These are phyloP conservation scores for Isurus oxyrinchus DNA, from an alignment of 2,113 vertebrate species.

Conservation along the genomic window DNA sequence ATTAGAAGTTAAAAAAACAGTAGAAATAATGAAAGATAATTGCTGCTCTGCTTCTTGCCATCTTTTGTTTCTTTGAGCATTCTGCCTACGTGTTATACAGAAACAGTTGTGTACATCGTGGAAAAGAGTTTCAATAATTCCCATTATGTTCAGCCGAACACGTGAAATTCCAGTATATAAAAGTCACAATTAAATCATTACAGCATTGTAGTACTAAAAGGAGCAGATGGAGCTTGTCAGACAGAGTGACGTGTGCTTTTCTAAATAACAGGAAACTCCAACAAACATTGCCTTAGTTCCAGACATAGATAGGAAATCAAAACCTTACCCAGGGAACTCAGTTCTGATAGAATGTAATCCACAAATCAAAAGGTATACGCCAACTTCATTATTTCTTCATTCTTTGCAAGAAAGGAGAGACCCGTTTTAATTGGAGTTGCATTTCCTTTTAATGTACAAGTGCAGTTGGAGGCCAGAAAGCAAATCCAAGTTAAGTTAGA, in stretches of 20 bases:
- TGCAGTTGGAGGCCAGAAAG: not conserved
- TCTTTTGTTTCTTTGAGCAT: not conserved
- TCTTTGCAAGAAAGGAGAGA: not conserved
- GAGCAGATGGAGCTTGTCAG: slow-evolving; percentile 16
- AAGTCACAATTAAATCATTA: not conserved
- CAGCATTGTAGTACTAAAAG: not conserved
- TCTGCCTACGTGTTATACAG: not conserved
- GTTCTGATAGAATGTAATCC: not conserved
- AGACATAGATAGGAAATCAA: slow-evolving; percentile 11
- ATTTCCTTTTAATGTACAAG: not conserved
- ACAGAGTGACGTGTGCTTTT: not conserved
- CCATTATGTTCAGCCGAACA: not conserved
- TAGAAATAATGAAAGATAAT: not conserved
- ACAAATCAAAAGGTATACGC: not conserved
- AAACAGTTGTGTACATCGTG: not conserved
- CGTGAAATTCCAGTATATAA: not conserved
- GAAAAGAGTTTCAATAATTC: not conserved
- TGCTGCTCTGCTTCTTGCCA: not conserved
- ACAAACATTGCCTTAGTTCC: slow-evolving; percentile 30
- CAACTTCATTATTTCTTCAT: slow-evolving; percentile 22
- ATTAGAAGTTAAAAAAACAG: not conserved
- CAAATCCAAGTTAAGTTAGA: not conserved
- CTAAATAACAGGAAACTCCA: slow-evolving; percentile 32
- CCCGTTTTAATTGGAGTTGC: not conserved
- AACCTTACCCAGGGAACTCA: not conserved